These are phyloP conservation scores for Agrotis exclamationis DNA, from an alignment of 2,888 invertebrate genomes.

Conservation along the genomic window DNA sequence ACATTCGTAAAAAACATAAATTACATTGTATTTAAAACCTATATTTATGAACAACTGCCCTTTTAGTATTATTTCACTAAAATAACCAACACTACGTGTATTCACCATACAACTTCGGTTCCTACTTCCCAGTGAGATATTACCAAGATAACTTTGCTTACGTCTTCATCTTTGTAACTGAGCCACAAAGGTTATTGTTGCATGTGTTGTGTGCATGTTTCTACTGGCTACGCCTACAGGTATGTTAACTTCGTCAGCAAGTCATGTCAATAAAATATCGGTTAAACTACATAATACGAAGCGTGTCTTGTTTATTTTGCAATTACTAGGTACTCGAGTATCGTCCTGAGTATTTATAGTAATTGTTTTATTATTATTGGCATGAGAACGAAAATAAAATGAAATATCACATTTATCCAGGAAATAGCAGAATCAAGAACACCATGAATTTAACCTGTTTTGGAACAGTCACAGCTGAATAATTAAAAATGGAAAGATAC, in stretches of 20 bases:
- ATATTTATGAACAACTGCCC: constrained; percentile 12
- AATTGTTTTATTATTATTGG: constrained; percentile 2
- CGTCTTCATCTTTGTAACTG: constrained; percentile 16
- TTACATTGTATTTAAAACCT: background rate
- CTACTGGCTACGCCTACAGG: constrained; percentile 64
- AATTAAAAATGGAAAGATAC: background rate
- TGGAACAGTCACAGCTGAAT: background rate
- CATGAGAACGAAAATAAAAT: background rate
- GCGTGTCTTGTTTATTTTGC: constrained; percentile 31
- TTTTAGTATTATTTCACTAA: constrained; percentile 22
- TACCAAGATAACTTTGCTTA: constrained; percentile 33
- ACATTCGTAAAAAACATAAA: background rate
- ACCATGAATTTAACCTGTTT: background rate
- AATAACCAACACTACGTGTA: constrained; percentile 27
- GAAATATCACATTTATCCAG: background rate
- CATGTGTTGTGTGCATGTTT: background rate
- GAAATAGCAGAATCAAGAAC: background rate
- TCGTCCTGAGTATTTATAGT: background rate
- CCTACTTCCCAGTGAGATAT: constrained; percentile 62
- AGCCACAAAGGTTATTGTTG: constrained; percentile 16
- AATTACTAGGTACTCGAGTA: background rate
- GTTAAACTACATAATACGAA: constrained; percentile 35
- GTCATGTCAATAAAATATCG: constrained; percentile 65
- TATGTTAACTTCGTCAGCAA: constrained; percentile 59
- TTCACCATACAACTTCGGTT: constrained; percentile 57